Evolutionary conservation across 2,113 vertebrate genomes (phyloP).

Genomic region (Lepus timidus): DNA sequence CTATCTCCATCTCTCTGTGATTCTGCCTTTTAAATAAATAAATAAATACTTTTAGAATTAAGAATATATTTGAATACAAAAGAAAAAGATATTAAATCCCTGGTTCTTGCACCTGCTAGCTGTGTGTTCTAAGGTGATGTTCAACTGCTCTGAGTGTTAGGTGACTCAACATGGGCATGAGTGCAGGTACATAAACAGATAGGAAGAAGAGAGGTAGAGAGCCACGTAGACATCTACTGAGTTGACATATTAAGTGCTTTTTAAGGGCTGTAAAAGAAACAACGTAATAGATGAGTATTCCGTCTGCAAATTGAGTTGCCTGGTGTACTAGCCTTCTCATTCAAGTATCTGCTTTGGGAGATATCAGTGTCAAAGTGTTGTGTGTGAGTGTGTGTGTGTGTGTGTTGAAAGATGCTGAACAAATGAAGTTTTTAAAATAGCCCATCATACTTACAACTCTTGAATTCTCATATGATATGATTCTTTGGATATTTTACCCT

Average conservation of each 20-base stretch:
- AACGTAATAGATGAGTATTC: fast-evolving
- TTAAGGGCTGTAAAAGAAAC: not conserved
- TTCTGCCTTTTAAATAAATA: too few species aligned
- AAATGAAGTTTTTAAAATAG: not conserved
- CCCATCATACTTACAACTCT: not conserved
- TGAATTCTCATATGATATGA: not conserved
- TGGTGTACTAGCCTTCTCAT: not conserved
- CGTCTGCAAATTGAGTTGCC: not conserved
- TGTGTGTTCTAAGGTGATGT: not conserved
- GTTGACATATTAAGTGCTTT: not conserved
- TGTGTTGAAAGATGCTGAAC: not conserved
- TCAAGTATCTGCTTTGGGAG: not conserved
- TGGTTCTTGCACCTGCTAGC: not conserved
- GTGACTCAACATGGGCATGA: not conserved
- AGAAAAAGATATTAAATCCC: not conserved
- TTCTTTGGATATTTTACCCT: not conserved
- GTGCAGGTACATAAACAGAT: not conserved
- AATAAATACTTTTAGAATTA: too few species aligned
- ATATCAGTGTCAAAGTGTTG: not conserved
- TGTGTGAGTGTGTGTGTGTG: too few species aligned
- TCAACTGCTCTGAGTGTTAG: not conserved
- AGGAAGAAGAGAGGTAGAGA: not conserved
- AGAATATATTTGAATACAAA: too few species aligned
- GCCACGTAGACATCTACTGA: not conserved
- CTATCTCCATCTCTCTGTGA: too few species aligned